Conservation (phyloP, 2,888 invertebrate species). For the Clistopyga incitator region DNA sequence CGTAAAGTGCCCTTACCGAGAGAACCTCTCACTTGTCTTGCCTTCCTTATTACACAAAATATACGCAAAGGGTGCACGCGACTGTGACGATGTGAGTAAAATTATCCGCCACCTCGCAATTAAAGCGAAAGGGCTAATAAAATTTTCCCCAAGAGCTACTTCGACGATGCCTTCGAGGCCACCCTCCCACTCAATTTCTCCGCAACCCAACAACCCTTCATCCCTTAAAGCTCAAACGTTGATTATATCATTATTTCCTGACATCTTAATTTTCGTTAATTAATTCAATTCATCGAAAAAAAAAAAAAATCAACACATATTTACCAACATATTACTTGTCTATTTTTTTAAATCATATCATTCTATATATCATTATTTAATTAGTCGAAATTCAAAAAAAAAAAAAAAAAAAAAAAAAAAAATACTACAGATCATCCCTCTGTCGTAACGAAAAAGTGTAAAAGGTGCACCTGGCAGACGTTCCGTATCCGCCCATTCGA, state of each 20-base stretch:
- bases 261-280: too few relatives aligned
- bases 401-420: too few relatives aligned
- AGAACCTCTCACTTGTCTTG: constrained; percentile 2
- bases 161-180: background rate
- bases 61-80: background rate
- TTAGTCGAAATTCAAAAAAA: too few relatives aligned
- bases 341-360: too few relatives aligned
- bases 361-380: too few relatives aligned
- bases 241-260: too few relatives aligned
- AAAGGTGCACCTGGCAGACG: background rate
- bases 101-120: constrained; percentile 45
- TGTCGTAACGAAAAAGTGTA: background rate
- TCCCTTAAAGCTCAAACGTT: background rate
- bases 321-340: too few relatives aligned
- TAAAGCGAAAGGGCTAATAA: constrained; percentile 47
- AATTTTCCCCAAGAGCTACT: constrained; percentile 47
- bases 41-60: background rate
- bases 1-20: constrained; percentile 11
- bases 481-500: constrained; percentile 8
- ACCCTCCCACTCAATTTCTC: too few relatives aligned
- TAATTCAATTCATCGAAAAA: too few relatives aligned
- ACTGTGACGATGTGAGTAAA: constrained; percentile 48
- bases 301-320: too few relatives aligned
- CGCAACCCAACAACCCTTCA: too few relatives aligned
- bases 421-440: background rate